These are phyloP conservation scores for Hemistola chrysoprasaria DNA, from an alignment of 2,888 invertebrate genomes.

Conservation along the genomic window DNA sequence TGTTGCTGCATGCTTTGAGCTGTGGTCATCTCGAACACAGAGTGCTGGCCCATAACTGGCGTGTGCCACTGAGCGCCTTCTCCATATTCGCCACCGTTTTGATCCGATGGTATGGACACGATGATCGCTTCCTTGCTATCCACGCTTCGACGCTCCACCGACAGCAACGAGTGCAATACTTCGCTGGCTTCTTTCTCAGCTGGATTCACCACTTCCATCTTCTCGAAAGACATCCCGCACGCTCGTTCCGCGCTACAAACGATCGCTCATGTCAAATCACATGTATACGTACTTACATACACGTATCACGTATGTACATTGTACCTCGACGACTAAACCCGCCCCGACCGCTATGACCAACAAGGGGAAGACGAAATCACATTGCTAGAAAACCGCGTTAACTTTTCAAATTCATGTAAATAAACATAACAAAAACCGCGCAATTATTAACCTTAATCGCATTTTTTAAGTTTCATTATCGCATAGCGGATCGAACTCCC, in stretches of 20 bases:
- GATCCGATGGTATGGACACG: conserved; percentile 70
- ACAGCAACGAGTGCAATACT: conserved; percentile 85
- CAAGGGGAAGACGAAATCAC: conserved; percentile 32
- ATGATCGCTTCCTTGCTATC: conserved; percentile 79
- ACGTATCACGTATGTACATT: conserved; percentile 75
- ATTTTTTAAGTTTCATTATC: conserved; percentile 84
- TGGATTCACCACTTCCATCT: conserved; percentile 85
- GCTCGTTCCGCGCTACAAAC: conserved; percentile 68
- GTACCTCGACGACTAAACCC: conserved; percentile 58
- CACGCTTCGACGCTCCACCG: conserved; percentile 85
- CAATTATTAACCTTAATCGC: conserved; percentile 84
- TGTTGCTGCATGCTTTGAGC: conserved; percentile 72
- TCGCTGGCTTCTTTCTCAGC: conserved; percentile 88
- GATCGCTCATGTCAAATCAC: conserved; percentile 74
- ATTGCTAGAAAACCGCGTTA: conserved; percentile 76
- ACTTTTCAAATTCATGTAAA: conserved; percentile 82
- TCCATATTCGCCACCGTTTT: conserved; percentile 74
- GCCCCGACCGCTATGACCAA: conserved; percentile 57
- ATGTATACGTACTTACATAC: conserved; percentile 65
- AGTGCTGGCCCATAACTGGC: conserved; percentile 81
- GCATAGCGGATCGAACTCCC: conserved; percentile 83
- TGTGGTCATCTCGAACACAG: conserved; percentile 71
- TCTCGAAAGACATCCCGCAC: conserved; percentile 73
- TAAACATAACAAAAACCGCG: conserved; percentile 83
- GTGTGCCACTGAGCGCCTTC: conserved; percentile 85